These are phyloP conservation scores for Acanthiza pusilla DNA, from an alignment of 2,797 vertebrate genomes.

Conservation along the genomic window DNA sequence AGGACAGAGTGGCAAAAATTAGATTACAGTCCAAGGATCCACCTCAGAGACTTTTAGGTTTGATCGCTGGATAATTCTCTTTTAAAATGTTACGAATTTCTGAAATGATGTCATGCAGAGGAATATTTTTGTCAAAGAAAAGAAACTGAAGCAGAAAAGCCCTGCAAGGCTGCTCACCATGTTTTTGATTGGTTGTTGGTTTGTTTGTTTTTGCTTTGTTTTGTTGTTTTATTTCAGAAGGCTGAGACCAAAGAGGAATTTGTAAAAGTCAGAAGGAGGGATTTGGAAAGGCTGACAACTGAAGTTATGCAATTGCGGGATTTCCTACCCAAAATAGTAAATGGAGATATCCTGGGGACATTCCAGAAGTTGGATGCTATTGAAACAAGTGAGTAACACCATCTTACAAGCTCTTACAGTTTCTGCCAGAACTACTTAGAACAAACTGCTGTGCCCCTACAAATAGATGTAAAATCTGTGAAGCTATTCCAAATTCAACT, in stretches of 20 bases:
- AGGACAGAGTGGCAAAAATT: neutral
- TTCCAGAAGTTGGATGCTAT: slow-evolving; percentile 75
- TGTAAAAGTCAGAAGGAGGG: slow-evolving; percentile 81
- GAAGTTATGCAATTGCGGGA: slow-evolving; percentile 93
- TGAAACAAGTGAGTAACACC: slow-evolving; percentile 78
- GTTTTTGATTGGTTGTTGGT: neutral
- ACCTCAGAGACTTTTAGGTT: neutral
- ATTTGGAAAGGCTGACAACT: slow-evolving; percentile 87
- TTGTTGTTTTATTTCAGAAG: slow-evolving; percentile 52
- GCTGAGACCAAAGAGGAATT: slow-evolving; percentile 71
- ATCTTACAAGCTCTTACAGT: neutral
- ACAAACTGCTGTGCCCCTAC: neutral
- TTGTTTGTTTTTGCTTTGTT: neutral
- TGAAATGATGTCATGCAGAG: neutral
- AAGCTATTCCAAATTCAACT: neutral
- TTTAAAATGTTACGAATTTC: neutral
- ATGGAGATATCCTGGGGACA: slow-evolving; percentile 75
- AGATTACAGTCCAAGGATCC: neutral
- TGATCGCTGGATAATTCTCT: neutral
- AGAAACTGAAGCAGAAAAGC: neutral
- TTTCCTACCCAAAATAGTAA: slow-evolving; percentile 86
- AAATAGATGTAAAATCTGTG: neutral
- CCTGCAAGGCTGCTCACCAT: neutral
- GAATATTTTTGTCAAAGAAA: neutral
- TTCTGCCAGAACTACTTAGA: neutral